Base-by-base conservation (phyloP, 2,888 invertebrate genomes). In the Urechis unicinctus region DNA sequence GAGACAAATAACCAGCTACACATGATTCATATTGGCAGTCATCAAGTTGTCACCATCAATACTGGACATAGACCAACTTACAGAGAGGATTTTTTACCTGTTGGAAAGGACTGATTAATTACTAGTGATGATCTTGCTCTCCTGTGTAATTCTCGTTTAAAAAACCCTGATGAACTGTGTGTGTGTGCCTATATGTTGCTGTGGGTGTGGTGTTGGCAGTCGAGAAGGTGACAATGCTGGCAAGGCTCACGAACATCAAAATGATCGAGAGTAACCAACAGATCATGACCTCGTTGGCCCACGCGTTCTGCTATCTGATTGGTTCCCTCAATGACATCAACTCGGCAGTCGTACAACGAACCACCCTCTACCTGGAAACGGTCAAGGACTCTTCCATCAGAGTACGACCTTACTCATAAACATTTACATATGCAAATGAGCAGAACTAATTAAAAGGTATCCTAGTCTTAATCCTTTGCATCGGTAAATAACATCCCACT, bases 281-380 rank as follows among this genome's bases (percentile, higher is more conserved):
- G 4, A 73, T 98, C 50, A 94, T 96, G 79, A 91, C 95, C 0
- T 90, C 94, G 0, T 79, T 98, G 68, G 92, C 97, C 4, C 95
- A 95, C 64, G 92, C 95, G 1, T 96, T 97, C 82, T 96, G 94
- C 79, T 93, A 95, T 78, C 83, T 97, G 55, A 89, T 98, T 66
- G 91, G 91, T 53, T 90, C 93, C 69, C 88, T 97, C 85, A 94
- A 96, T 79, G 98, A 98, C 78, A 86, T 87, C 59, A 93, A 91
- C 79, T 89, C 95, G 21, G 88, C 92, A 66, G 95, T 98, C 2
- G 93, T 96, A 0, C 96, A 97, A 78, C 83, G 93, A 66, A 88
- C 95, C 2, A 89, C 91, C 1, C 82, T 95, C 2, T 92, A 91
- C 77, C 84, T 96, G 56, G 94, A 95, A 65, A 94, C 94, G 21